Base-by-base conservation (phyloP, 2,797 vertebrate species). In the Eremophila alpestris region DNA sequence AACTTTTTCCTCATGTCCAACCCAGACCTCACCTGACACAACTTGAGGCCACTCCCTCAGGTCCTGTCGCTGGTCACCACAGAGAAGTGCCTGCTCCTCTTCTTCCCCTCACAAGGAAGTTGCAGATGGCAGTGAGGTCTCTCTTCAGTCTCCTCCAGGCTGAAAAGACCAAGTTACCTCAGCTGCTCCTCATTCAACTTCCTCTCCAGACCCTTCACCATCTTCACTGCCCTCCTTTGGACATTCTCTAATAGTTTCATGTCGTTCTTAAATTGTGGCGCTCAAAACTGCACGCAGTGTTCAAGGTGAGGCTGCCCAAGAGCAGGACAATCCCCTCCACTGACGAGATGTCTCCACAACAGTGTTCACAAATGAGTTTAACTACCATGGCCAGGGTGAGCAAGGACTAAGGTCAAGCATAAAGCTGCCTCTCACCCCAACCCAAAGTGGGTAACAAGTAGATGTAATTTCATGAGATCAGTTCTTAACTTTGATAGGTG, bases 41-140 rank as follows among this genome's bases (percentile, higher is more conserved):
- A 0, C 20, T 18, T 41, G 26, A 41, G 11, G 49, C 21, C 21
- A 13, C 1, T 69, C 49, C 34, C 34, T 69, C 2, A 0, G 21
- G 34, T 55, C 5, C 34, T 86, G 56, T 62, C 26, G 3, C 30
- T 69, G 20, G 15, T 12, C 64, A 70, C 41, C 48, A 22, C 5
- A 34, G 48, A 62, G 10, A 55, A 32, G 41, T 32, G 41, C 0
- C 48, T 77, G 41, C 14, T 21, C 7, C 17, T 78, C 2, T 49
- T 55, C 30, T 54, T 26, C 21, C 5, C 30, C 8, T 15, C 21
- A 6, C 0, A 0, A 36, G 34, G 17, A 14, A 22, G 7, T 7
- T 69, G 21, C 14, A 4, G 45, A 3, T 17, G 21, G 11, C 5
- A 5, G 0, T 41, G 48, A 7, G 5, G 4, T 70, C 4, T 69